A percentile compares a stretch with the other conserved stretches of the same genome.
These are phyloP conservation scores for Silurus aristotelis DNA, from an alignment of 2,797 vertebrate species.

Conservation along the genomic window DNA sequence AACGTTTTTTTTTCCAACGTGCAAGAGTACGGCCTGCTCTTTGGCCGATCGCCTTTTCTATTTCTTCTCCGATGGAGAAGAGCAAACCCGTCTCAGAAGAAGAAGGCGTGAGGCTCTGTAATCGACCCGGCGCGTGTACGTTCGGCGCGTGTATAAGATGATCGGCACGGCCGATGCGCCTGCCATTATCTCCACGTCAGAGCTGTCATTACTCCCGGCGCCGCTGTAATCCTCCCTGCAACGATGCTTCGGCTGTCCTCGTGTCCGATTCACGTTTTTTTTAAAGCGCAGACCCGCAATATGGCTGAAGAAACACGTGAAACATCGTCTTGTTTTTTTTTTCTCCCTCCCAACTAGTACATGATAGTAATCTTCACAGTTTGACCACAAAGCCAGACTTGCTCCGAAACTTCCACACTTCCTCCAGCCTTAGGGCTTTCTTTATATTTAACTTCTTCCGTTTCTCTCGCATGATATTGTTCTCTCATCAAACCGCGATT, in stretches of 20 bases:
- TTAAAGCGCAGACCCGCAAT: background rate
- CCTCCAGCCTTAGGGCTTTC: conserved; percentile 3
- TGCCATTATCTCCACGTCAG: conserved; percentile 36
- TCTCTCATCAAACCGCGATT: background rate
- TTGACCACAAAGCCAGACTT: background rate
- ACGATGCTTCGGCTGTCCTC: conserved; percentile 28
- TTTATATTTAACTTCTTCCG: background rate
- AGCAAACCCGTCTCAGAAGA: background rate
- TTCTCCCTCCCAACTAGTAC: no score
- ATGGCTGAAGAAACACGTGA: background rate
- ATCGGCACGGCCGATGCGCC: conserved; percentile 9
- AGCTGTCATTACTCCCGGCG: conserved; percentile 35
- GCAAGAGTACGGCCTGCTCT: conserved; percentile 29
- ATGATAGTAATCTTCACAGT: background rate
- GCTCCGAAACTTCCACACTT: background rate
- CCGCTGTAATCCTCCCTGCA: background rate
- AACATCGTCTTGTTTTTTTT: background rate
- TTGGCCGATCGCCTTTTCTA: conserved; percentile 39
- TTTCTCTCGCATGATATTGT: background rate
- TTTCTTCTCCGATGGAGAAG: background rate
- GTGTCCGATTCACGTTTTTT: background rate
- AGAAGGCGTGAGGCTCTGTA: background rate
- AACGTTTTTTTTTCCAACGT: background rate
- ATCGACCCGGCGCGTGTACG: conserved; percentile 17
- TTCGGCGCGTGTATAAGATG: conserved; percentile 19